A percentile compares a stretch with the other conserved stretches of the same genome.
These are phyloP conservation scores for Lamprotornis superbus DNA, from an alignment of 2,113 vertebrate species.

Conservation along the genomic window DNA sequence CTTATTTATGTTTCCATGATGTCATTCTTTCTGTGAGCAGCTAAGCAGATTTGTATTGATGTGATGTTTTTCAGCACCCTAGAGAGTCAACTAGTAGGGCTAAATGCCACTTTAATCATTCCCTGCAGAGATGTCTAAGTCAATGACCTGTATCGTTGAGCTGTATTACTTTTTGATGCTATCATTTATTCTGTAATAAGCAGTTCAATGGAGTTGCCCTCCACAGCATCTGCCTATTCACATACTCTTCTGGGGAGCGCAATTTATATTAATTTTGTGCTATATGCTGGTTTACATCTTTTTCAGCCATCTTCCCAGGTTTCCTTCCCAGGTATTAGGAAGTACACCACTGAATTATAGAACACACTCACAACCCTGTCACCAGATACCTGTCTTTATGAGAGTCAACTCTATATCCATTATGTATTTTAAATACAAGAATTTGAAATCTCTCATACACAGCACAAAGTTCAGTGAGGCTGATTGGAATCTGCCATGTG, in stretches of 20 bases:
- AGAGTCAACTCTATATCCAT: neutral
- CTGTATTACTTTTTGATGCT: constrained; percentile 17
- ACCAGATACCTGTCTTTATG: neutral
- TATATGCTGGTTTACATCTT: neutral
- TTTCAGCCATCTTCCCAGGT: neutral
- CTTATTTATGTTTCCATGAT: neutral
- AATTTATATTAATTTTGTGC: neutral
- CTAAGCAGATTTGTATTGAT: constrained; percentile 49
- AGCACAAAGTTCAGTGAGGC: neutral
- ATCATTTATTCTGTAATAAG: constrained; percentile 44
- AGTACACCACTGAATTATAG: neutral
- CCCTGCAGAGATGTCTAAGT: constrained; percentile 5
- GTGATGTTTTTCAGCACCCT: constrained; percentile 20
- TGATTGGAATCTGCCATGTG: accelerated
- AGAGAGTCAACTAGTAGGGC: neutral
- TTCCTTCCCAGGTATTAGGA: neutral
- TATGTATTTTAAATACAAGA: neutral
- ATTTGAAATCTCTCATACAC: neutral
- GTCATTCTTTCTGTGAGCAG: neutral
- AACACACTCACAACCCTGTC: neutral
- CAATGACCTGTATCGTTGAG: constrained; percentile 32
- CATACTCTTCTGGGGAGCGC: neutral
- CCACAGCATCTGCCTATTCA: constrained; percentile 1
- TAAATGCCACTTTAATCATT: constrained; percentile 37
- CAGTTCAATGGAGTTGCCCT: neutral